A percentile compares a stretch with the other conserved stretches of the same genome.
Conservation (phyloP, 2,797 vertebrate genomes). For the Sparidentex hasta region DNA sequence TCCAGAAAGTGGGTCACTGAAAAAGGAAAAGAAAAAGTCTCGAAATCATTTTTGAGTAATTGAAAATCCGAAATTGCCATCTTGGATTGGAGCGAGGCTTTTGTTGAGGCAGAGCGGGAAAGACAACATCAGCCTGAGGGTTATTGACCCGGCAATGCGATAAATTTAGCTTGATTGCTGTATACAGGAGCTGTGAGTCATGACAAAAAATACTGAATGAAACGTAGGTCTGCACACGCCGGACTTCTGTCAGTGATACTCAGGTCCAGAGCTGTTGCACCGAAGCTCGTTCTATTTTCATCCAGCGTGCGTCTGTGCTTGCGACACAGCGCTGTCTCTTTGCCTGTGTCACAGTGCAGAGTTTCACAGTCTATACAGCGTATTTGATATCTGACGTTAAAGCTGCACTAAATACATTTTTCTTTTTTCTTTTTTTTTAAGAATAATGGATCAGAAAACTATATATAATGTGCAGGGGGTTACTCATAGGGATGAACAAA, state of each 20-base stretch:
- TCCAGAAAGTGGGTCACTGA: conserved; percentile 16
- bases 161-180: conserved; percentile 47
- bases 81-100: conserved; percentile 12
- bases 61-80: conserved; percentile 31
- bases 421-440: too few species aligned
- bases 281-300: not conserved
- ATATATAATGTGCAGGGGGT: too few species aligned
- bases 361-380: not conserved
- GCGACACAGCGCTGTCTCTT: not conserved
- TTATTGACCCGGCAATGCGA: conserved; percentile 3
- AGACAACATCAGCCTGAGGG: conserved; percentile 7
- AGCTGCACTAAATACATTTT: not conserved
- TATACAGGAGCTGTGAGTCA: conserved; percentile 39
- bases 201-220: conserved; percentile 32
- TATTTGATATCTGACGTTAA: not conserved
- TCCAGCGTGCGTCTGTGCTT: not conserved
- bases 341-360: not conserved
- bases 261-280: not conserved
- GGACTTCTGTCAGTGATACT: not conserved
- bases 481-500: too few species aligned
- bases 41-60: conserved; percentile 35
- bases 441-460: too few species aligned
- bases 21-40: not conserved
- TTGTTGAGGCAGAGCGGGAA: conserved; percentile 18
- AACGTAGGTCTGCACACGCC: conserved; percentile 28